Base-by-base conservation (phyloP, 2,797 vertebrate species). In the Tenualosa thibaudeaui region DNA sequence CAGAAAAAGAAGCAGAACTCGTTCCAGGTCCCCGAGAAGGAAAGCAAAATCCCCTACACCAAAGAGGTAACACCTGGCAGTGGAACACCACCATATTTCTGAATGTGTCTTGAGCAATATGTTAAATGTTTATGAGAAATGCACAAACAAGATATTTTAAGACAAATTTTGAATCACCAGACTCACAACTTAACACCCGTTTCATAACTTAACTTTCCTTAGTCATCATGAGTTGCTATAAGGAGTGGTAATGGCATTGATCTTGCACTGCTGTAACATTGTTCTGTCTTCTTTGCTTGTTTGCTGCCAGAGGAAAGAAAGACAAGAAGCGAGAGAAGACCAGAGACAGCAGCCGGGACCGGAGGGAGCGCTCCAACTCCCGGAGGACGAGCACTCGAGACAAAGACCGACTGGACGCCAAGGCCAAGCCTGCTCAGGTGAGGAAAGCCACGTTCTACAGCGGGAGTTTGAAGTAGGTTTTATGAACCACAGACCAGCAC, bases 341-440 rank as follows among this genome's bases (percentile, higher is more conserved):
- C 54, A 90, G 90, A 83, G 97, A 96, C 78, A 92, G 94, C 89
- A 96, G 96, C 90, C 94, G 91, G 88, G 97, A 98, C 88, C 93
- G 93, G 62, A 95, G 93, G 88, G 97, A 96, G 7, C 92, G 90
- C 0, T 98, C 96, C 50, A 87, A 94, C 0, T 98, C 96, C 60
- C 96, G 95, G 90, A 97, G 96, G 92, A 97, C 95, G 93, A 96
- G 92, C 89, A 95, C 93, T 90, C 97, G 95, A 92, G 97, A 98
- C 68, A 95, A 94, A 86, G 97, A 97, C 2, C 93, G 93, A 82
- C 96, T 93, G 51, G 90, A 87, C 7, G 91, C 86, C 88, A 94
- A 88, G 84, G 81, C 90, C 49, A 86, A 89, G 83, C 12, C 91
- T 84, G 86, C 92, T 84, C 95, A 94, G 94, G 96, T 96, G 91